phyloP scores from a whole-genome alignment of 2,113 vertebrate species.

The Empidonax alnorum region DNA sequence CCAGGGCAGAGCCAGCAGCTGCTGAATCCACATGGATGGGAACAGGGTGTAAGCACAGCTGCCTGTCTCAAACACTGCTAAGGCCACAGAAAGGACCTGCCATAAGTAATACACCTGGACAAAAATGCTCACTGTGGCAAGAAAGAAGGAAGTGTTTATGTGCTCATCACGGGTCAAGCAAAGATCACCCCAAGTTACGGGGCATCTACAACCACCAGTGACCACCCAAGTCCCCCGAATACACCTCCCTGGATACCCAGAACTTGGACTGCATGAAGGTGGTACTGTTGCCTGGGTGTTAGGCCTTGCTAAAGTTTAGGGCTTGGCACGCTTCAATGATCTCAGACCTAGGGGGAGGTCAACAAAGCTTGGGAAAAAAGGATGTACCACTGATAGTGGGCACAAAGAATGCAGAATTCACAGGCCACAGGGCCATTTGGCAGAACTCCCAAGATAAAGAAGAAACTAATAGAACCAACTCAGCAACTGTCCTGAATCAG shows the following conservation, averaged over 20 bases:
- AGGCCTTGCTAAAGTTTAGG: not conserved
- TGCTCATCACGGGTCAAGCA: not conserved
- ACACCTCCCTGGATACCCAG: not conserved
- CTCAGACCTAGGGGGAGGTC: not conserved
- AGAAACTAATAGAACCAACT: not conserved
- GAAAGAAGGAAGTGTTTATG: not conserved
- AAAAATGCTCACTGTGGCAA: not conserved
- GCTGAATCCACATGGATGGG: not conserved
- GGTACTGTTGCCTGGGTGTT: too few species aligned
- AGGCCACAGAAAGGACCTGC: not conserved
- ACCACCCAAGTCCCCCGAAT: not conserved
- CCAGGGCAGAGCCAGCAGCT: not conserved
- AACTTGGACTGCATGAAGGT: not conserved
- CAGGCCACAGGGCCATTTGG: not conserved
- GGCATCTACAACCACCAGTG: not conserved
- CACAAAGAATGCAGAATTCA: not conserved
- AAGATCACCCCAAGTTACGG: not conserved
- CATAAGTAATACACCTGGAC: not conserved
- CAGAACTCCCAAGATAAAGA: not conserved
- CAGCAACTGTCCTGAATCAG: not conserved
- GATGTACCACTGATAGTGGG: not conserved
- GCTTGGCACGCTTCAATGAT: not conserved
- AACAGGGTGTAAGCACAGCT: not conserved
- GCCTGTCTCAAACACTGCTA: not conserved
- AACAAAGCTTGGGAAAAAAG: not conserved